phyloP scores from a whole-genome alignment of 2,113 vertebrate genomes.

The Aphelocoma coerulescens region DNA sequence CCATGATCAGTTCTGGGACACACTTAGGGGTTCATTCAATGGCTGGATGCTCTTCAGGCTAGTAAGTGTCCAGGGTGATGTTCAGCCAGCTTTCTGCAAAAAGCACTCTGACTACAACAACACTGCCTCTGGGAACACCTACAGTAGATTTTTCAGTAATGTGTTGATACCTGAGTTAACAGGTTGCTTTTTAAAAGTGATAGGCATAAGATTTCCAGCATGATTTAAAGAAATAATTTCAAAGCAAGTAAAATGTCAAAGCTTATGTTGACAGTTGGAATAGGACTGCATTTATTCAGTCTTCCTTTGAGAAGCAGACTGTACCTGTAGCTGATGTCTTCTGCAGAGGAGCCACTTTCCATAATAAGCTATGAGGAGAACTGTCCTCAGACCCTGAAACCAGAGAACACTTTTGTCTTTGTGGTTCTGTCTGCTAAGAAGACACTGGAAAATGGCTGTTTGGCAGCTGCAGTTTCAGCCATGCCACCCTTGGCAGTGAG shows the following conservation, averaged over 20 bases:
- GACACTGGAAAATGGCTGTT: neutral
- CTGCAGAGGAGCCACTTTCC: neutral
- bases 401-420: neutral
- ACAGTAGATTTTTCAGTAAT: neutral
- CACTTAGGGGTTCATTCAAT: neutral
- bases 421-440: neutral
- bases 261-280: neutral
- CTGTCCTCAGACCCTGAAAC: neutral
- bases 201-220: neutral
- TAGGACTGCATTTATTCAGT: conserved; percentile 33
- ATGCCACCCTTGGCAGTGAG: neutral
- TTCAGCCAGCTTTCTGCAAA: neutral
- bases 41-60: neutral
- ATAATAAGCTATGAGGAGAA: neutral
- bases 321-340: neutral
- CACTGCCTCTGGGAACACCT: neutral
- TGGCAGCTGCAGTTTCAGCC: neutral
- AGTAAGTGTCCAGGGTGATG: neutral
- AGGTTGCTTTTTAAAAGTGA: neutral
- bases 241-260: conserved; percentile 45
- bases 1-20: accelerated
- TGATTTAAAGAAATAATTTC: conserved; percentile 4
- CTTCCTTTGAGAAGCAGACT: conserved; percentile 9
- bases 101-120: neutral
- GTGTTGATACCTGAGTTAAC: neutral